A percentile compares a stretch with the other conserved stretches of the same genome.
phyloP scores from a whole-genome alignment of 2,797 vertebrate species.

The Lepus townsendii region DNA sequence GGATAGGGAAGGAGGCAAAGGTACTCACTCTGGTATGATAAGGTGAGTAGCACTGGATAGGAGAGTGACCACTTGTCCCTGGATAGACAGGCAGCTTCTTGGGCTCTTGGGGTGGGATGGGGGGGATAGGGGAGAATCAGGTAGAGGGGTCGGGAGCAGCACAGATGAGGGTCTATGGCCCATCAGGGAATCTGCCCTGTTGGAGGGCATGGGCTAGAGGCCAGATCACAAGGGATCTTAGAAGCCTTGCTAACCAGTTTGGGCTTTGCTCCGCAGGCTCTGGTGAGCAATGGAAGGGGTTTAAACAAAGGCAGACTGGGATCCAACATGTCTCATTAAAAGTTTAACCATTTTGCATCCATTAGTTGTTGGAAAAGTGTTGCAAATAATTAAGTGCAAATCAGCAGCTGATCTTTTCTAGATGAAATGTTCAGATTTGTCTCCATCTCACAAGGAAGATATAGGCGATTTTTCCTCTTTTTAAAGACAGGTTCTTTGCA shows the following conservation, averaged over 20 bases:
- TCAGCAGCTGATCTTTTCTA: constrained; percentile 56
- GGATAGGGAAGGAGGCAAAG: neutral
- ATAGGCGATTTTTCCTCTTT: neutral
- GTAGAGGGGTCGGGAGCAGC: neutral
- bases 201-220: neutral
- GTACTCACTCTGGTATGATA: neutral
- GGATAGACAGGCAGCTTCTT: neutral
- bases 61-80: neutral
- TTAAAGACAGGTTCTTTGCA: constrained; percentile 40
- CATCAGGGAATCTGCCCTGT: neutral
- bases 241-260: neutral
- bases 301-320: constrained; percentile 67
- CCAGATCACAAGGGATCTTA: neutral
- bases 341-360: constrained; percentile 35
- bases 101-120: neutral
- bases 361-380: constrained; percentile 58
- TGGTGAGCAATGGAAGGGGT: neutral
- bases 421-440: constrained; percentile 58
- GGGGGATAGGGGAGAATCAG: neutral
- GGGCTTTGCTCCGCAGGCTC: neutral
- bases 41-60: neutral
- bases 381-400: constrained; percentile 45
- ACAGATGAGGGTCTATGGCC: neutral
- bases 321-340: constrained; percentile 24
- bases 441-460: neutral